Base-by-base conservation (phyloP, 1,140 invertebrate species). In the Bombus waltoni region DNA sequence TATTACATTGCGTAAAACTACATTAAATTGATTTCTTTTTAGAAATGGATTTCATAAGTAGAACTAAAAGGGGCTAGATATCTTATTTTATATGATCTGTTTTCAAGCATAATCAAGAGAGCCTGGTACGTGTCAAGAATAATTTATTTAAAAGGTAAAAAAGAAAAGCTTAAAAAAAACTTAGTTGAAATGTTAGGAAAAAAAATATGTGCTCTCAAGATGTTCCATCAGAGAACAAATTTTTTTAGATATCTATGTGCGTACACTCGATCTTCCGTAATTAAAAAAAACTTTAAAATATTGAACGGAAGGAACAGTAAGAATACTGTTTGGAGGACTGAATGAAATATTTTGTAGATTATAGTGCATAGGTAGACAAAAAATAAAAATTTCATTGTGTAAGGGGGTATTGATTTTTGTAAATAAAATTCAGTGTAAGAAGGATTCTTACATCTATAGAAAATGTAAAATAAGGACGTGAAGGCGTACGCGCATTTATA, bases 301-400 rank as follows among this genome's bases (percentile, higher is more conserved):
- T 83, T 35, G n/a, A 78, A 73, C 71, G 81, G 25, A 72, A 57
- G 53, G 32, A 47, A 81, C 28, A 65, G 53, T 74, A 75, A n/a
- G 18, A 15, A 40, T 38, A 72, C 62, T 25, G 62, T 75, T 87
- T 77, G 87, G 85, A 92, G 90, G 90, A 93, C 92, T 93, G 92
- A 93, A 91, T 86, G 89, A 92, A 91, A 92, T 86, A 90, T 93
- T 93, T 93, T 93, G 86, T 93, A 93, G 92, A 86, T 88, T 81
- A 92, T 91, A 90, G 85, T 44, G 76, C 53, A 32, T 92, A 93
- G 90, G 85, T 93, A 93, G 89, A 89, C 71, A 86, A 92, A 90
- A 62, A 91, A 91, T 91, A 77, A 75, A 86, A 88, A 89, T 81
- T 89, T 90, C 90, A 59, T 87, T 83, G 80, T 81, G 77, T 86